Base-by-base conservation (phyloP, 2,113 vertebrate genomes). In the Sminthopsis crassicaudata region DNA sequence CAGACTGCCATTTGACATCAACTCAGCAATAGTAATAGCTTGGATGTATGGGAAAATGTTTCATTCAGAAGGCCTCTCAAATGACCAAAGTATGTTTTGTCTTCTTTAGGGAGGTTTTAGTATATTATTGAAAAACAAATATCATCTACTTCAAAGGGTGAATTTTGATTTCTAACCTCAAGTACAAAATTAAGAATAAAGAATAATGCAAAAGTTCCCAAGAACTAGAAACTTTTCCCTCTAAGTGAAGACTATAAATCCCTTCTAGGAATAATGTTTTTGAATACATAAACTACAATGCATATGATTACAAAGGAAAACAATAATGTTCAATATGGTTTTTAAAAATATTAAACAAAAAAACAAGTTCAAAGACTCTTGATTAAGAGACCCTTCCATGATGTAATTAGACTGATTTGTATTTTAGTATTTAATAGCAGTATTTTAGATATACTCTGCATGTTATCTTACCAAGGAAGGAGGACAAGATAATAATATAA, bases 81-180 rank as follows among this genome's bases (percentile, higher is more conserved):
- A 93, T 96, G 93, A 25, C 51, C 48, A 42, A 27, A 94, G 93
- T 90, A 91, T 89, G 42, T 42, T 91, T 94, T 76, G 95, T 51
- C 53, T 95, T 91, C 57, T 94, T 92, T 93, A 52, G 93, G 53
- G 93, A 84, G 91, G 89, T 91, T 95, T 90, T 53, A 46, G 27
- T 36, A 14, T 96, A 12, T 94, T 94, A 36, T 94, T 76, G 91
- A 93, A 93, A 46, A 42, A 92, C 95, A 95, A 97, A 95, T 53
- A 90, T 10, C 52, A 48, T 94, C 48, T 92, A 91, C 91, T 54
- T 95, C 92, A 94, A 50, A 95, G 90, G 91, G 57, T 76, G 93
- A 88, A 91, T 97, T 95, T 93, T 93, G 89, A 76, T 93, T 96
- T 95, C 54, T 88, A 46, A 92, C 93, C 53, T 94, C 36, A 94